Evolutionary conservation across 2,113 vertebrate species (phyloP).

Genomic region (Mesoclemmys tuberculata): DNA sequence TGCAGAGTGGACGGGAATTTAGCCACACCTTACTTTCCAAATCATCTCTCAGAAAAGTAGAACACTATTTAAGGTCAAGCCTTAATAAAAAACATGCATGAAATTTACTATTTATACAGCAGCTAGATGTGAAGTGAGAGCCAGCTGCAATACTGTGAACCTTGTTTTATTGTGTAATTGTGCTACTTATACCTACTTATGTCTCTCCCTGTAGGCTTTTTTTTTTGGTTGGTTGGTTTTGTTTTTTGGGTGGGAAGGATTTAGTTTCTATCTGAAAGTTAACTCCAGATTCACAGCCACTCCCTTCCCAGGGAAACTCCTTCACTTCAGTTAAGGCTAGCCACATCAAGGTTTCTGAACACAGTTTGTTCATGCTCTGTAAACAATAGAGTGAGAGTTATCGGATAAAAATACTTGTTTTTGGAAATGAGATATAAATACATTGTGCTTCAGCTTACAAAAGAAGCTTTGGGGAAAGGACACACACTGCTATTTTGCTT

Average conservation of each 20-base stretch:
- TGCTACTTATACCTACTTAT: too few relatives aligned
- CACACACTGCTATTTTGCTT: not conserved
- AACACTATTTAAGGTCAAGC: not conserved
- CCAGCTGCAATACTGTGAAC: too few relatives aligned
- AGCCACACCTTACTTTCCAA: not conserved
- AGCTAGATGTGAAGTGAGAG: too few relatives aligned
- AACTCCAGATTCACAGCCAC: not conserved
- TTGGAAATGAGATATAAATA: conserved; percentile 41
- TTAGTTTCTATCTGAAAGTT: conserved; percentile 10
- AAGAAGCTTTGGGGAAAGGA: not conserved
- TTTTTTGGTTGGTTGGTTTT: too few relatives aligned
- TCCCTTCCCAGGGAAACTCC: not conserved
- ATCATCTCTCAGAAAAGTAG: not conserved
- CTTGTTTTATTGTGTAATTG: too few relatives aligned
- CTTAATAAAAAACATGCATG: not conserved
- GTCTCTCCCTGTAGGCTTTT: not conserved
- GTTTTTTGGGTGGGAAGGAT: not conserved
- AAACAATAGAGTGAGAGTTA: not conserved
- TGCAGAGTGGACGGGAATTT: not conserved
- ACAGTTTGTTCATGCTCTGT: conserved; percentile 1
- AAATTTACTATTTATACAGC: not conserved
- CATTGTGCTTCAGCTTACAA: not conserved
- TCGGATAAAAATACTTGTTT: not conserved
- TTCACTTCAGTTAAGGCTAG: not conserved
- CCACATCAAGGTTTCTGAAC: conserved; percentile 6